Conservation (phyloP, 2,113 vertebrate species). For the Lutjanus erythropterus region DNA sequence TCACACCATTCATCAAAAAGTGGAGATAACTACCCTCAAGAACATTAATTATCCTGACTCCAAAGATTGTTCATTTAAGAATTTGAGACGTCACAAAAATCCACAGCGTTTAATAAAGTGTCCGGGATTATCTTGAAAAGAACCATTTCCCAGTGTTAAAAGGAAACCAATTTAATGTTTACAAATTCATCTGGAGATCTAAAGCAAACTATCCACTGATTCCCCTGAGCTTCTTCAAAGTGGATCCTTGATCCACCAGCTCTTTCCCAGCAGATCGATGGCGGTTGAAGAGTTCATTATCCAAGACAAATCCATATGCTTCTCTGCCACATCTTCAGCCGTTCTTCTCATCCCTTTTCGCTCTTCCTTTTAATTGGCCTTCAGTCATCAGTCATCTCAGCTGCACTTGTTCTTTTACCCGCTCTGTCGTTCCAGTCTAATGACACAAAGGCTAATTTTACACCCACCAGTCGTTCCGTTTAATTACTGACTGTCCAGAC, state of each 20-base stretch:
- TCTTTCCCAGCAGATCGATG: slow-evolving; percentile 71
- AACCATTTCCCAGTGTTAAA: slow-evolving; percentile 43
- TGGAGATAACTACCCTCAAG: neutral
- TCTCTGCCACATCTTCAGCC: slow-evolving; percentile 58
- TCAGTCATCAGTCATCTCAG: slow-evolving; percentile 79
- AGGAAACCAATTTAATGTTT: slow-evolving; percentile 59
- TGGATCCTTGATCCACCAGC: slow-evolving; percentile 55
- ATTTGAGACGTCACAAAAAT: slow-evolving; percentile 33
- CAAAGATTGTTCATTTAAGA: slow-evolving; percentile 39
- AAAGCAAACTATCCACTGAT: slow-evolving; percentile 49
- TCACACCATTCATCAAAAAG: slow-evolving; percentile 36
- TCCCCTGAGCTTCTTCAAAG: slow-evolving; percentile 55
- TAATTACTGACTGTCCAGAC: slow-evolving; percentile 85
- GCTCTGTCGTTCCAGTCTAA: slow-evolving; percentile 80
- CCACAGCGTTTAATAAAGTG: slow-evolving; percentile 17
- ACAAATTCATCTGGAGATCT: slow-evolving; percentile 50
- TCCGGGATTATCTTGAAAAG: slow-evolving; percentile 35
- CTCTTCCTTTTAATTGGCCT: slow-evolving; percentile 78
- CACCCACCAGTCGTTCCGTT: slow-evolving; percentile 84
- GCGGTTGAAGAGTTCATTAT: slow-evolving; percentile 79
- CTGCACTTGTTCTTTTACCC: slow-evolving; percentile 69
- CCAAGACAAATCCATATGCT: slow-evolving; percentile 71
- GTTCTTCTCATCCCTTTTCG: slow-evolving; percentile 55
- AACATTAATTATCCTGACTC: slow-evolving; percentile 20
- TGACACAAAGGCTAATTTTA: slow-evolving; percentile 87